Percentiles rank a stretch among this genome's conserved stretches.
Evolutionary conservation across 2,113 vertebrate genomes (phyloP).

Genomic region (Corvus hawaiiensis): DNA sequence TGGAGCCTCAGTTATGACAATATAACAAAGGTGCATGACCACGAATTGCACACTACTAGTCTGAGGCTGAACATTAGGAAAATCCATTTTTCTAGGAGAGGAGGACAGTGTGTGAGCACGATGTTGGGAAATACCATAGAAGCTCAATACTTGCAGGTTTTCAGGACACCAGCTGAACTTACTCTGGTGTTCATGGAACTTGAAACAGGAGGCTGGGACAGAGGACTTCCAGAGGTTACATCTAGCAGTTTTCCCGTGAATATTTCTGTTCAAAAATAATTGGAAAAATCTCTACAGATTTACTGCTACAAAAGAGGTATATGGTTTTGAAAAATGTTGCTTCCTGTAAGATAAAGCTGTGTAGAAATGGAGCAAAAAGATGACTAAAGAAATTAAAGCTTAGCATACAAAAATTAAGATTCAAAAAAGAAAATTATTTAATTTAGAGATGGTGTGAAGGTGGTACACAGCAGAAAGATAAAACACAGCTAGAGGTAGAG

Average conservation of each 20-base stretch:
- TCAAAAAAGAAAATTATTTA: neutral
- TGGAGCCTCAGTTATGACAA: neutral
- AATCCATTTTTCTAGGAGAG: neutral
- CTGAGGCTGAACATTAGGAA: neutral
- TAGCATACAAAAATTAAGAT: neutral
- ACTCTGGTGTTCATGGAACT: neutral
- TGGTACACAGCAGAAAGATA: neutral
- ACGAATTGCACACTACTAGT: neutral
- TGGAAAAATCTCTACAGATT: neutral
- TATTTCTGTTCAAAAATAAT: neutral
- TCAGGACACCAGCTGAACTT: neutral
- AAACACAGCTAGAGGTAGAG: neutral
- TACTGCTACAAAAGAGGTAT: neutral
- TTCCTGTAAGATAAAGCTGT: neutral
- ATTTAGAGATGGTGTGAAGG: neutral
- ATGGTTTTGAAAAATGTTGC: neutral
- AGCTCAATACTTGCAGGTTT: neutral
- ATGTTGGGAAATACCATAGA: neutral
- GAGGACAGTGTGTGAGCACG: accelerated
- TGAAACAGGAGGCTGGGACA: neutral
- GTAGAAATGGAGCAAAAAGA: neutral
- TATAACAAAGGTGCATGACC: neutral
- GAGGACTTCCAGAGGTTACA: neutral
- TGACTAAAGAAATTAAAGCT: neutral
- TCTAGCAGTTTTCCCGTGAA: neutral